Evolutionary conservation across 1,140 invertebrate species (phyloP).

Genomic region (Antheraea pernyi): DNA sequence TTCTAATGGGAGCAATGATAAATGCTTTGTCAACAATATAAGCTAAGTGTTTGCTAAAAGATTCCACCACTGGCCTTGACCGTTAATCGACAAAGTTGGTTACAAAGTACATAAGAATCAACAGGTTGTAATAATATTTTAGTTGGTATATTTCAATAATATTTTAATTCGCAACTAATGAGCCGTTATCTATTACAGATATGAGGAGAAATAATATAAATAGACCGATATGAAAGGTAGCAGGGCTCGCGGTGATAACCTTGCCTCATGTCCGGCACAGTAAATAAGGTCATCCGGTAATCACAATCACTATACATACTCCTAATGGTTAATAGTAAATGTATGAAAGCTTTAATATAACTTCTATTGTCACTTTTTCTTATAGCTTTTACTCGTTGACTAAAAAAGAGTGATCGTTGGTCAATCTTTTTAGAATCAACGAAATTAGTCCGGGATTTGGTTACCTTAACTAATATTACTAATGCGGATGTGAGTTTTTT

Average conservation of each 20-base stretch:
- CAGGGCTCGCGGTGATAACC: conserved; percentile 40
- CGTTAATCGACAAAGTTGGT: no score
- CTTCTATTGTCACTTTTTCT: not conserved
- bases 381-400: not conserved
- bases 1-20: no score
- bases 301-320: conserved; percentile 22
- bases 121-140: no score
- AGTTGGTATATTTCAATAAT: conserved; percentile 2
- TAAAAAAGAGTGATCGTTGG: no score
- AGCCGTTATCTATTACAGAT: conserved; percentile 1
- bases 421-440: no score
- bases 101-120: no score
- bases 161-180: not conserved
- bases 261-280: conserved; percentile 30
- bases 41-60: no score
- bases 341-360: not conserved
- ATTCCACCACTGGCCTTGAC: no score
- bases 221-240: conserved; percentile 31
- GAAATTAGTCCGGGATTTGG: no score
- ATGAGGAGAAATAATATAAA: conserved; percentile 21
- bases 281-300: conserved; percentile 41
- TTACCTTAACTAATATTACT: no score
- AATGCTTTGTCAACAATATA: no score
- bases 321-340: not conserved
- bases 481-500: no score